phyloP scores from a whole-genome alignment of 1,140 invertebrate genomes.

The Drosophila bocqueti region DNA sequence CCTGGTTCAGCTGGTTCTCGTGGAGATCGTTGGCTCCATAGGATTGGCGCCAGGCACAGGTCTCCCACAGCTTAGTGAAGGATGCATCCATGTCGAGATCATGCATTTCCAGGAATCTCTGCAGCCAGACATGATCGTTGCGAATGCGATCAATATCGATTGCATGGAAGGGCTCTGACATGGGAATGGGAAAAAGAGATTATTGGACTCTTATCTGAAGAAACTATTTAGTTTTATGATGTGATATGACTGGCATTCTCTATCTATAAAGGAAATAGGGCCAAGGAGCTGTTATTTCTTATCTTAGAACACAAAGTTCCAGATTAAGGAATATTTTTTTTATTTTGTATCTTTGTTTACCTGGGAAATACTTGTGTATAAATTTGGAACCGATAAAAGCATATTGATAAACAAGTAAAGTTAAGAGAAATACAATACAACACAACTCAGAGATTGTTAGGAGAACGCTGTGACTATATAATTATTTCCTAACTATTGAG shows the following conservation, averaged over 20 bases:
- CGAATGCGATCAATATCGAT: conserved; percentile 89
- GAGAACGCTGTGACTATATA: neutral
- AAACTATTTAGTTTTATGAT: neutral
- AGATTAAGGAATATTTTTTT: neutral
- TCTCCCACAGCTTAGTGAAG: conserved; percentile 92
- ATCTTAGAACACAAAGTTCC: neutral
- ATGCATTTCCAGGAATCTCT: conserved; percentile 89
- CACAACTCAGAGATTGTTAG: too few relatives aligned
- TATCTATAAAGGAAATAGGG: neutral
- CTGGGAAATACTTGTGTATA: neutral
- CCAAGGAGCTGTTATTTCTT: neutral
- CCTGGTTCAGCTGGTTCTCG: conserved; percentile 88
- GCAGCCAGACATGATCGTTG: conserved; percentile 89
- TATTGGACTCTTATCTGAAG: conserved; percentile 23
- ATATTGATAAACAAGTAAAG: neutral
- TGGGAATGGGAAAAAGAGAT: neutral
- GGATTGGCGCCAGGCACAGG: conserved; percentile 93
- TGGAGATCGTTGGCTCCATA: conserved; percentile 92
- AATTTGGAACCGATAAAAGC: conserved; percentile 2
- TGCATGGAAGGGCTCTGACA: conserved; percentile 86
- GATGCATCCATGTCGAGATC: conserved; percentile 88
- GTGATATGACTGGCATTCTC: neutral
- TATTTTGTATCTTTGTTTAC: neutral
- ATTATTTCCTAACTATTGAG: neutral
- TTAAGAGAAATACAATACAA: neutral